Evolutionary conservation across 2,797 vertebrate genomes (phyloP).

Genomic region (Centroberyx gerrardi): DNA sequence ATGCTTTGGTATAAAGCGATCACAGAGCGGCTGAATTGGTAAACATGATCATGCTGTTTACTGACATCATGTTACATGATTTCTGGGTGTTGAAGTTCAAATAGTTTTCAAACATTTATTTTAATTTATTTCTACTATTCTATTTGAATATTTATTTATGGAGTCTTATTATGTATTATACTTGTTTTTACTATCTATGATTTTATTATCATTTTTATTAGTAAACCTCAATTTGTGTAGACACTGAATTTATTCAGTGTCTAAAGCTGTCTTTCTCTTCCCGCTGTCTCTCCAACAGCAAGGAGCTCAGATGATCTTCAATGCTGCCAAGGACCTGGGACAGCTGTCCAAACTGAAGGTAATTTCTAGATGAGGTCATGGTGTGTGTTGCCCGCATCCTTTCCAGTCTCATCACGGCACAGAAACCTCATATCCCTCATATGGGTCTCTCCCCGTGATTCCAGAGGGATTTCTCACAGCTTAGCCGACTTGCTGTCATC

Average conservation of each 20-base stretch:
- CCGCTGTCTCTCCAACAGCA: conserved; percentile 78
- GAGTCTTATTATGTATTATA: background rate
- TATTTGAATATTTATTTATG: background rate
- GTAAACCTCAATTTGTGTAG: too few relatives aligned
- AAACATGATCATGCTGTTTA: background rate
- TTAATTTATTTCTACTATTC: background rate
- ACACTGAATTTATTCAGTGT: too few relatives aligned
- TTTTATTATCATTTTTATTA: too few relatives aligned
- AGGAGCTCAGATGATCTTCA: conserved; percentile 99
- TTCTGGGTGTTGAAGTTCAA: too few relatives aligned
- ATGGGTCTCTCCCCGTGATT: background rate
- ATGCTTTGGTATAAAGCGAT: too few relatives aligned
- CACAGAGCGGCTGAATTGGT: too few relatives aligned
- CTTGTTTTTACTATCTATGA: background rate
- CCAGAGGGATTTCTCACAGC: conserved; percentile 20
- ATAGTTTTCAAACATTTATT: background rate
- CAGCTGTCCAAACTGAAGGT: conserved; percentile 99
- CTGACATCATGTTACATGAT: background rate
- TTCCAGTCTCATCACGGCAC: background rate
- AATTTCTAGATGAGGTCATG: conserved; percentile 53
- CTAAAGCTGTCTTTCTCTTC: background rate
- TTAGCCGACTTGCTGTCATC: conserved; percentile 13
- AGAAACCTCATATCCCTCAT: background rate
- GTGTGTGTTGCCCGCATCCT: background rate
- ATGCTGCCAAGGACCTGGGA: conserved; percentile 97